A percentile compares a stretch with the other conserved stretches of the same genome.
phyloP scores from a whole-genome alignment of 2,113 vertebrate genomes.

The Pachycephala philippinensis region DNA sequence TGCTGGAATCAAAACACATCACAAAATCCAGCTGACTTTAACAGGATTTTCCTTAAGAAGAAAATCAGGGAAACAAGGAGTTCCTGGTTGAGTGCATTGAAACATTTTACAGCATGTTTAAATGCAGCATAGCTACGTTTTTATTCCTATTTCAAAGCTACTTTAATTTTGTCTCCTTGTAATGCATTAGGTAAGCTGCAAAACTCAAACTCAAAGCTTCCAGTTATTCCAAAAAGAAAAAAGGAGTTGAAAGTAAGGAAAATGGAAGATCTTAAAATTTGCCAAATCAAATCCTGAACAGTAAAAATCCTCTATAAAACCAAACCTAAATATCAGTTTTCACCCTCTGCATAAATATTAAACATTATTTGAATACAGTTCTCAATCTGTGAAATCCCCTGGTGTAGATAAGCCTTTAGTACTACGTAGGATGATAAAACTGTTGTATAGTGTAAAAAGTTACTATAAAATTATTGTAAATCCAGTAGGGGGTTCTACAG shows the following conservation, averaged over 20 bases:
- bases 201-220: neutral
- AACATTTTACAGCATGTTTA: neutral
- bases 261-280: neutral
- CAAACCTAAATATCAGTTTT: neutral
- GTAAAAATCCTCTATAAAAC: neutral
- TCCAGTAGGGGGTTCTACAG: neutral
- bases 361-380: neutral
- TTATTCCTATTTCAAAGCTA: neutral
- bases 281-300: neutral
- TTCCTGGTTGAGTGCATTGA: neutral
- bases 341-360: neutral
- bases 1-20: slow-evolving; percentile 1
- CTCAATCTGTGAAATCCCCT: neutral
- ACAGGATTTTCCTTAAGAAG: neutral
- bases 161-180: neutral
- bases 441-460: neutral
- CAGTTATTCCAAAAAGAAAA: neutral
- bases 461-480: neutral
- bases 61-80: neutral
- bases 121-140: neutral
- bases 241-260: neutral
- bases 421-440: neutral
- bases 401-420: neutral
- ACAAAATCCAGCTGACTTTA: neutral
- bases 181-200: neutral